Percentiles rank a stretch among this genome's conserved stretches.
Evolutionary conservation across 1,140 invertebrate genomes (phyloP).

Genomic region (Saccostrea cuccullata): DNA sequence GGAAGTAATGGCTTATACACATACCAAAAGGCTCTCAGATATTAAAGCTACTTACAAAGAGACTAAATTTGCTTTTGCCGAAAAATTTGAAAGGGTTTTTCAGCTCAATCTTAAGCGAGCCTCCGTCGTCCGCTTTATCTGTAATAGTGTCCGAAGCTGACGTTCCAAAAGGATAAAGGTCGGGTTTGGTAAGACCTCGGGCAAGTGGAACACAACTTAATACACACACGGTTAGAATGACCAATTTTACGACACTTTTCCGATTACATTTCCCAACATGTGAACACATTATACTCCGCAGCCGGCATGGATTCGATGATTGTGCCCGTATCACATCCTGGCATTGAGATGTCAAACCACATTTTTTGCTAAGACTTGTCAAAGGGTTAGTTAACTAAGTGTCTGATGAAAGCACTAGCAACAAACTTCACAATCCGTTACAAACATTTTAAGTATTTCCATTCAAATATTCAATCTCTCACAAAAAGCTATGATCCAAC

Average conservation of each 20-base stretch:
- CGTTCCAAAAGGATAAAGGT: slow-evolving; percentile 15
- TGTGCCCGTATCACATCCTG: slow-evolving; percentile 31
- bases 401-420: neutral
- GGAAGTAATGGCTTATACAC: slow-evolving; percentile 7
- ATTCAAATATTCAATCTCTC: neutral
- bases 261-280: slow-evolving; percentile 29
- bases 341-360: slow-evolving; percentile 24
- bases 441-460: neutral
- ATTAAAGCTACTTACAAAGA: slow-evolving; percentile 34
- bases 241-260: slow-evolving; percentile 29
- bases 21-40: neutral
- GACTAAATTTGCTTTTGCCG: slow-evolving; percentile 20
- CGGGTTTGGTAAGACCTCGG: neutral
- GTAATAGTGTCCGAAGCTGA: neutral
- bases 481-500: neutral
- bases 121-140: neutral
- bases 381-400: neutral
- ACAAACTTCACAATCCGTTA: neutral
- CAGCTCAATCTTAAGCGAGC: neutral
- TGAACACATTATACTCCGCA: slow-evolving; percentile 40
- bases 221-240: slow-evolving; percentile 7
- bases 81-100: slow-evolving; percentile 30
- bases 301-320: slow-evolving; percentile 25
- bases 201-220: neutral
- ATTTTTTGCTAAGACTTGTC: slow-evolving; percentile 31